Base-by-base conservation (phyloP, 1,140 invertebrate genomes). In the Matsumurasca onukii region DNA sequence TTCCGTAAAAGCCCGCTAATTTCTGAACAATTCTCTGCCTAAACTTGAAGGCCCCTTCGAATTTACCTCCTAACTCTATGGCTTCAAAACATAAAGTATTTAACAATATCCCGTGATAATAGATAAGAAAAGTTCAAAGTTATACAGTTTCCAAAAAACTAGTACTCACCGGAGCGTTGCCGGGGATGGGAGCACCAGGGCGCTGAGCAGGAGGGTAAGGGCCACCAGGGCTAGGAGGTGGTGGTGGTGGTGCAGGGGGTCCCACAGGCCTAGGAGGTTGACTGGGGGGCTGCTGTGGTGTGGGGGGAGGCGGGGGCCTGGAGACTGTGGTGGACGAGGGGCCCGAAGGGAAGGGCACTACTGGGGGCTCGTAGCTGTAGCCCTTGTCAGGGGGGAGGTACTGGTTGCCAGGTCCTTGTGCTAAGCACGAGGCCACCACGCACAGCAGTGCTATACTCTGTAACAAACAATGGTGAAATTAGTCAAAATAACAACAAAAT, bases 351-450 rank as follows among this genome's bases (percentile, higher is more conserved):
- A 88, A 88, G 1, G 85, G 83, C 71, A 85, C 80, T 3, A 74
- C 64, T 0, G 88, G 88, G 39, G 80, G 81, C 2, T 82, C 80
- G 75, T 89, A 89, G 31, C 80, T 80, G 75, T 87, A 87, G 12
- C 85, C 85, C 34, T 83, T 85, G 51, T 79, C 83, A 0, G 68
- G 71, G 22, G 71, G 68, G 27, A 70, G 69, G 45, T 70, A 70
- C 57, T 61, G 52, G 51, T 66, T 73, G 24, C 29, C 25, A 1
- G 51, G 63, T 29, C 52, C 52, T 31, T 67, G 49, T 12, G 66
- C 66, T 2, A 2, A 0, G 29, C 66, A 67, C 2, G 52, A 24
- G 3, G 51, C 52, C 1, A 34, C 29, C 29, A 67, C 24, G 31
- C 66, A 67, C 17, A 59, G n/a, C 31, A 59, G 25, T 25, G 31